Evolutionary conservation across 2,113 vertebrate species (phyloP).

Genomic region (Scomber colias): DNA sequence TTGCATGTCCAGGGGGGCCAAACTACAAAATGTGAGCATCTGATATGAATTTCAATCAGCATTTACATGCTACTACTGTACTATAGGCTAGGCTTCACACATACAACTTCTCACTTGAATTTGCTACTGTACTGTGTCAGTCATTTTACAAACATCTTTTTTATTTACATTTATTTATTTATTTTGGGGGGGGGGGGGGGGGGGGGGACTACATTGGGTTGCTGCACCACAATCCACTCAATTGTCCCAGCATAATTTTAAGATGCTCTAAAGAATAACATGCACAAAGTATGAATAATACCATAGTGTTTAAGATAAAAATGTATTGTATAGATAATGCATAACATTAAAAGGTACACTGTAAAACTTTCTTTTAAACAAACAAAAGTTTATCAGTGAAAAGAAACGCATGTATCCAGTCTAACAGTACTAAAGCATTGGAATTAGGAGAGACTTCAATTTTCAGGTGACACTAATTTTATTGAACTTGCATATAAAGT

Average conservation of each 20-base stretch:
- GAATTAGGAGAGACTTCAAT: too few relatives aligned
- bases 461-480: too few relatives aligned
- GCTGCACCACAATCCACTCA: not conserved
- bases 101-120: not conserved
- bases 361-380: too few relatives aligned
- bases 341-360: too few relatives aligned
- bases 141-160: not conserved
- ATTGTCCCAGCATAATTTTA: not conserved
- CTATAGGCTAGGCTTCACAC: not conserved
- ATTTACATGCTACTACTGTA: too few relatives aligned
- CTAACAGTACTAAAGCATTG: too few relatives aligned
- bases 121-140: not conserved
- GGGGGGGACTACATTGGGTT: not conserved
- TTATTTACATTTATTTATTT: too few relatives aligned
- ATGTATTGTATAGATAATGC: not conserved
- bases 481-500: too few relatives aligned
- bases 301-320: not conserved
- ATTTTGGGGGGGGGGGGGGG: not conserved
- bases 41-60: slow-evolving; percentile 49
- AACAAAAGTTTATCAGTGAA: too few relatives aligned
- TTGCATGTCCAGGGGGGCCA: slow-evolving; percentile 24
- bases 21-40: slow-evolving; percentile 2
- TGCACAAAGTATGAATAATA: not conserved
- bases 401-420: too few relatives aligned
- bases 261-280: not conserved